Evolutionary conservation across 2,113 vertebrate genomes (phyloP).

Genomic region (Excalfactoria chinensis): DNA sequence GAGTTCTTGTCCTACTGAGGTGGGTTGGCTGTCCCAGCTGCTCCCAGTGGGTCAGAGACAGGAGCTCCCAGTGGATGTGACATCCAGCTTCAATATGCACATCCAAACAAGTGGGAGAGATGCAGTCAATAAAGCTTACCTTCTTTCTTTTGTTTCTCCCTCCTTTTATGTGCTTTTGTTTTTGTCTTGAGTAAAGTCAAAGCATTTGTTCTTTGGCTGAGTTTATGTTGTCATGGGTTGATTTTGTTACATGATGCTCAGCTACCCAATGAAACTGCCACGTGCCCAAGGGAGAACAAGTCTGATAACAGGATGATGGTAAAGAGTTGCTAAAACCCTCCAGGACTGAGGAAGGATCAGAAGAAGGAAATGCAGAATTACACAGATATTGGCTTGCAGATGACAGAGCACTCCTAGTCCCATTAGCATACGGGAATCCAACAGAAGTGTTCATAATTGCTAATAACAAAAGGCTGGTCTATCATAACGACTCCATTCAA

Average conservation of each 20-base stretch:
- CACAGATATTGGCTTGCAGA: constrained; percentile 24
- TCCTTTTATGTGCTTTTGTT: constrained; percentile 61
- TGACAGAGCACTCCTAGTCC: constrained; percentile 3
- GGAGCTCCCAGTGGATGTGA: not conserved
- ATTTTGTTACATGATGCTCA: constrained; percentile 25
- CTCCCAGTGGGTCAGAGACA: not conserved
- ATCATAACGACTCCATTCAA: constrained; percentile 8
- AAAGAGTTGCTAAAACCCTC: constrained; percentile 41
- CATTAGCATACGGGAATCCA: not conserved
- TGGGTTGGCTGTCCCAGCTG: fast-evolving
- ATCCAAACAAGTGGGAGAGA: no score
- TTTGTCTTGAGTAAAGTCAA: constrained; percentile 41
- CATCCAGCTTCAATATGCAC: fast-evolving
- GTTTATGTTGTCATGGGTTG: constrained; percentile 19
- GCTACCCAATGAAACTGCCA: constrained; percentile 57
- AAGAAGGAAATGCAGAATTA: constrained; percentile 37
- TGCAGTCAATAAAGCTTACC: not conserved
- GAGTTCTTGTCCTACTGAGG: not conserved
- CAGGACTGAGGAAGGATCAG: constrained; percentile 34
- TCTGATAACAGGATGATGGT: constrained; percentile 45
- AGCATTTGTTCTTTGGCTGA: not conserved
- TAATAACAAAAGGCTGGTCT: constrained; percentile 52
- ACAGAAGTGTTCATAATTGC: constrained; percentile 41
- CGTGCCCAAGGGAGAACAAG: constrained; percentile 40
- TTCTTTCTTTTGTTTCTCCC: not conserved